phyloP scores from a whole-genome alignment of 2,888 invertebrate genomes.

The Diaprepes abbreviatus region DNA sequence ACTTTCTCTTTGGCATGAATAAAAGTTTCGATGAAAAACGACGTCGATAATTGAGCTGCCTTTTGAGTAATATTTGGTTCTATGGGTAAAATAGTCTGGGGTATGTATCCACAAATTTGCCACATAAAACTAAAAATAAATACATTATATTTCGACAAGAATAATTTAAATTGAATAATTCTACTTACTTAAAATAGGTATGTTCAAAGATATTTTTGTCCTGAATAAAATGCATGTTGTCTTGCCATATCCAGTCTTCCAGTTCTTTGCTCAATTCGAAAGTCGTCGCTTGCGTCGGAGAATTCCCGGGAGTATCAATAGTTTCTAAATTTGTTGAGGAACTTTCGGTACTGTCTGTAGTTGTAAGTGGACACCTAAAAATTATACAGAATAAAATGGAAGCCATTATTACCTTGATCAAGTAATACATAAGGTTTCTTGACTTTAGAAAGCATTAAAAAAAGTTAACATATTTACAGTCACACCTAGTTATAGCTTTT shows the following conservation, averaged over 20 bases:
- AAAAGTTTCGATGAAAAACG: slow-evolving; percentile 96
- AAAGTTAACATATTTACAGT: no score
- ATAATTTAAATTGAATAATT: background rate
- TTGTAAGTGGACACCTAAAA: slow-evolving; percentile 67
- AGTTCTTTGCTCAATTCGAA: slow-evolving; percentile 83
- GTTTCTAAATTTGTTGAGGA: slow-evolving; percentile 60
- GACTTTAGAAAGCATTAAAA: no score
- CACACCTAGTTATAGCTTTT: no score
- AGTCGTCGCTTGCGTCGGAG: slow-evolving; percentile 44
- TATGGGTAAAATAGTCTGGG: slow-evolving; percentile 86
- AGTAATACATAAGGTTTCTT: no score
- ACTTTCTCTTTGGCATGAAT: slow-evolving; percentile 95
- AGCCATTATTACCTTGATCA: no score
- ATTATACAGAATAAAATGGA: background rate
- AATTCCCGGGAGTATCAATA: slow-evolving; percentile 52
- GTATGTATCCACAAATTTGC: slow-evolving; percentile 95
- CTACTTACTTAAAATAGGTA: slow-evolving; percentile 89
- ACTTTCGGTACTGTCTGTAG: slow-evolving; percentile 64
- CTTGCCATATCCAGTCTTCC: slow-evolving; percentile 97
- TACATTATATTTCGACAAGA: background rate
- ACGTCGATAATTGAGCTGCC: slow-evolving; percentile 89
- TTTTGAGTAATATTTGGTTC: slow-evolving; percentile 86
- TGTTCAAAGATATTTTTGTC: slow-evolving; percentile 97
- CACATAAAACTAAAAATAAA: slow-evolving; percentile 86
- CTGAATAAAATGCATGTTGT: slow-evolving; percentile 94